A percentile compares a stretch with the other conserved stretches of the same genome.
These are phyloP conservation scores for Patella caerulea DNA, from an alignment of 2,888 invertebrate genomes.

Conservation along the genomic window DNA sequence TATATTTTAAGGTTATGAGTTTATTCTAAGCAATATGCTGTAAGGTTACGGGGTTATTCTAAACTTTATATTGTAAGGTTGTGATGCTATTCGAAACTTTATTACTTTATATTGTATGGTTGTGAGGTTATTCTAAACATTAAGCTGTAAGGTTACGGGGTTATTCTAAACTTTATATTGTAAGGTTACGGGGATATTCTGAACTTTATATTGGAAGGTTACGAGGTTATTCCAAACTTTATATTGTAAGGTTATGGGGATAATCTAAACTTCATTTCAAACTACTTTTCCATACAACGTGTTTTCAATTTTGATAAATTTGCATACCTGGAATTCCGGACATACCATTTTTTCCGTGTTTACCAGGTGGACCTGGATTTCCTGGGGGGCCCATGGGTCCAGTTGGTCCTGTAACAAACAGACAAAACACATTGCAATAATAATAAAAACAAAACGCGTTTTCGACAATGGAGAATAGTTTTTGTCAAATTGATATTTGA, in stretches of 20 bases:
- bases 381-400: slow-evolving; percentile 91
- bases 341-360: slow-evolving; percentile 17
- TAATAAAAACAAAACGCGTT: too few relatives aligned
- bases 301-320: neutral
- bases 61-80: neutral
- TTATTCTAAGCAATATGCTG: too few relatives aligned
- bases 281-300: too few relatives aligned
- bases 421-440: too few relatives aligned
- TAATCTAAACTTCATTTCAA: neutral
- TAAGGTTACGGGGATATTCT: neutral
- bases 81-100: too few relatives aligned
- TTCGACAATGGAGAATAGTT: too few relatives aligned
- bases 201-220: neutral
- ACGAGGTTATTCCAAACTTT: neutral
- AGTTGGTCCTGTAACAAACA: slow-evolving; percentile 78
- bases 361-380: slow-evolving; percentile 76
- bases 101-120: neutral
- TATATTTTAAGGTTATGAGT: too few relatives aligned
- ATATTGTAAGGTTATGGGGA: neutral
- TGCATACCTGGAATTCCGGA: slow-evolving; percentile 19
- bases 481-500: too few relatives aligned
- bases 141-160: neutral
- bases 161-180: too few relatives aligned
- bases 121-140: neutral
- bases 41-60: neutral